Base-by-base conservation (phyloP, 37 sponge, comb jelly and placozoan species). In the Petrosia ficiformis region DNA sequence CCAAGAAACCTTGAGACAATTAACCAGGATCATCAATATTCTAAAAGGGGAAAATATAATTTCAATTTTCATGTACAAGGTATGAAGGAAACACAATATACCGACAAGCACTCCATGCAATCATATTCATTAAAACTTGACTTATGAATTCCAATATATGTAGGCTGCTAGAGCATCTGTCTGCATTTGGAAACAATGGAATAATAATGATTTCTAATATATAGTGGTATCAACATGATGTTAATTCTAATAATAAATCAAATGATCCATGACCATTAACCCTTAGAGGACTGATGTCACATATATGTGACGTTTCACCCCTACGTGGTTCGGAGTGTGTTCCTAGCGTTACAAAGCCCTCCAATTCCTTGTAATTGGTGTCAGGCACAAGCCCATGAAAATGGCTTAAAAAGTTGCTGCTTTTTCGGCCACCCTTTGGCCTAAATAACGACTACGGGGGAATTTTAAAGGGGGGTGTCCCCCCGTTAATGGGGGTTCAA, bases 121-220 rank as follows among this genome's bases (percentile, higher is more conserved):
- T 61, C 63, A 61, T 61, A 6, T 11, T 22, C 28, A 26, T 24
- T n/a, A 29, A 29, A 22, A 29, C 22, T 61, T 61, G 63, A 22
- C 63, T 26, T 8, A 61, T 61, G 63, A 61, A 61, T n/a, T n/a
- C 28, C 5, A 61, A 61, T 8, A 8, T 22, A n/a, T 11, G 6
- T 26, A n/a, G 6, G 6, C 5, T 5, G 28, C 11, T 61, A 5
- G n/a, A n/a, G 63, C 11, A 61, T 6, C n/a, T 26, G 5, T 61
- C 63, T n/a, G n/a, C 5, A 6, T 61, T 61, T 26, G 63, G 63
- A 61, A 61, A 61, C 63, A 61, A n/a, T 26, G 63, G 63, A 8
- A 61, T 24, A 61, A 61, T n/a, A 26, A 61, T 61, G 28, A 61
- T 24, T n/a, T 61, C 63, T 5, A 61, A 29, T 26, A 61, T 61